Base-by-base conservation (phyloP, 2,113 vertebrate species). In the Tauraco erythrolophus region DNA sequence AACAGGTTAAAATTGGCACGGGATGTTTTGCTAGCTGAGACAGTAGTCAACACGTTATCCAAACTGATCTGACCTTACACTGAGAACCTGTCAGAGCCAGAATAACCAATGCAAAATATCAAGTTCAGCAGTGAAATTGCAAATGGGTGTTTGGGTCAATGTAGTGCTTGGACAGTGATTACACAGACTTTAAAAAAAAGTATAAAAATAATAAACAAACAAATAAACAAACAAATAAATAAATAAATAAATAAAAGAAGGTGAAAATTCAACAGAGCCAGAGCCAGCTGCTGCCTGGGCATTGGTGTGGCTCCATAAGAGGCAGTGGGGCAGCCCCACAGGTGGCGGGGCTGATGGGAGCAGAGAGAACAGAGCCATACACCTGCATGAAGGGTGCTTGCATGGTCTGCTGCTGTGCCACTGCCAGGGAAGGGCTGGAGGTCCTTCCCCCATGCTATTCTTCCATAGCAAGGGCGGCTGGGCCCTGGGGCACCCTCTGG, bases 401-500 rank as follows among this genome's bases (percentile, higher is more conserved):
- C 28, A 64, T 43, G 21, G 14, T 24, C 24, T 2, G 1, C 54
- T 50, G 27, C 33, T 15, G 37, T 3, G 17, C 23, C 4, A 6
- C 33, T 35, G n/a, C 27, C 48, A 71, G 1, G 12, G 39, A 68
- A 74, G 41, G 28, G 21, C 37, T 45, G 21, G 54, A 57, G 35
- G 19, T 80, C 68, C 10, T 64, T 70, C 25, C 21, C 54, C 64
- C 9, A 6, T 8, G 28, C 8, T 62, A 28, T 6, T 57, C 19
- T 87, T 82, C 27, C 27, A 11, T 58, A 77, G 15, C 24, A 85
- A 58, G 24, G 33, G 14, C 0, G 0, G 4, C 43, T 58, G 45
- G 13, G 7, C 18, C 11, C 33, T 1, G 0, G 4, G 9, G 18
- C 18, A 82, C 4, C 13, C 3, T 11, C 16, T 35, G 7, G 24